phyloP scores from a whole-genome alignment of 2,888 invertebrate species.

The Plusia festucae region DNA sequence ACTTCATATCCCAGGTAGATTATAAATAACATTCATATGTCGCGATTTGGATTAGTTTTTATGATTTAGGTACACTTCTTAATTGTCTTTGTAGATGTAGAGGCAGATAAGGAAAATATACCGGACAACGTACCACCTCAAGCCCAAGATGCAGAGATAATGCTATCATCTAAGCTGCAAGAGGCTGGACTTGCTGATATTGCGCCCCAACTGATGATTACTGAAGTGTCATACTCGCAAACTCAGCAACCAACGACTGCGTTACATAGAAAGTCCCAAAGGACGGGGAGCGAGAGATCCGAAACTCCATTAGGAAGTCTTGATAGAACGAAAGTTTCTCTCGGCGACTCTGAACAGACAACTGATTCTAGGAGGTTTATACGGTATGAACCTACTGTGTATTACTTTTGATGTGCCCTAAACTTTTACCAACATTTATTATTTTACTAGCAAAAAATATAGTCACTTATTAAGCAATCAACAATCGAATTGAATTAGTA shows the following conservation, averaged over 20 bases:
- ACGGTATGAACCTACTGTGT: slow-evolving; percentile 62
- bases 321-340: slow-evolving; percentile 82
- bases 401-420: background rate
- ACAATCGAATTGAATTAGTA: no score
- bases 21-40: background rate
- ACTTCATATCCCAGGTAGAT: slow-evolving; percentile 49
- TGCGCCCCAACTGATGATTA: slow-evolving; percentile 19
- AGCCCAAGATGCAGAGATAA: slow-evolving; percentile 54
- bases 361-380: slow-evolving; percentile 78
- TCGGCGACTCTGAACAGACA: slow-evolving; percentile 78
- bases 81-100: slow-evolving; percentile 41
- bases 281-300: slow-evolving; percentile 63
- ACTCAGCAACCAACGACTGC: slow-evolving; percentile 18
- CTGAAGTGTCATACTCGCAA: slow-evolving; percentile 24
- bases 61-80: background rate
- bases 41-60: background rate
- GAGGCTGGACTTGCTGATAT: slow-evolving; percentile 74
- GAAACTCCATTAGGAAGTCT: slow-evolving; percentile 81
- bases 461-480: no score
- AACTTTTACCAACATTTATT: background rate
- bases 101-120: slow-evolving; percentile 75
- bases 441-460: background rate
- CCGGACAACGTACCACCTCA: slow-evolving; percentile 58
- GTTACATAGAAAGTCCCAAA: slow-evolving; percentile 38
- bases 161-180: slow-evolving; percentile 69